These are phyloP conservation scores for Drosophila teissieri DNA, from an alignment of 1,140 invertebrate species.

Conservation along the genomic window DNA sequence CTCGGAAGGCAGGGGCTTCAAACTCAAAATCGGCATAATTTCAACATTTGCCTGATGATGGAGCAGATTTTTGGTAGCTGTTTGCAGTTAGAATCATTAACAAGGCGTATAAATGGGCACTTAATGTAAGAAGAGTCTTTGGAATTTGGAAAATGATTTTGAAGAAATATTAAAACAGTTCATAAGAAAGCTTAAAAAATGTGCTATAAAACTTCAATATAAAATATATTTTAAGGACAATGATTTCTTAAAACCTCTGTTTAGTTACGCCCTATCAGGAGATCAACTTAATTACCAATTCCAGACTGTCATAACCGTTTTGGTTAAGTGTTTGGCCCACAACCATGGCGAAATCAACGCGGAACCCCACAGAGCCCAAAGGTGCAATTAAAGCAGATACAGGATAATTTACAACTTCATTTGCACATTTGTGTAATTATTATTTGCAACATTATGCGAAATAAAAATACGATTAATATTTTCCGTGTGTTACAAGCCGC, in stretches of 20 bases:
- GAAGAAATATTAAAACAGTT: background rate
- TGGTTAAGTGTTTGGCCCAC: conserved; percentile 5
- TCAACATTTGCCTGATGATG: conserved; percentile 73
- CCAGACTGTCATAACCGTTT: conserved; percentile 21
- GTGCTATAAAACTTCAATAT: no score
- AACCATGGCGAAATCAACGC: conserved; percentile 42
- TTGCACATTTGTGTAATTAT: conserved; percentile 84
- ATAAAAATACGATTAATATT: conserved; percentile 84
- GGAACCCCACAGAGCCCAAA: conserved; percentile 37
- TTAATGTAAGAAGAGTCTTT: conserved; percentile 22
- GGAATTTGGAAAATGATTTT: background rate
- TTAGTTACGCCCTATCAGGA: conserved; percentile 2
- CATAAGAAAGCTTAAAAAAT: no score
- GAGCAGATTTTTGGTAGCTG: conserved; percentile 52
- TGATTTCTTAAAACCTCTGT: background rate
- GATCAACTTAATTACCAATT: conserved; percentile 19
- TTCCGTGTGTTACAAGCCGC: conserved; percentile 65
- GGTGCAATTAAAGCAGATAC: conserved; percentile 79
- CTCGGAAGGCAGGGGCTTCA: conserved; percentile 27
- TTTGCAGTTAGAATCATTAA: conserved; percentile 63
- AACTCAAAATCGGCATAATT: conserved; percentile 72
- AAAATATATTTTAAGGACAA: no score
- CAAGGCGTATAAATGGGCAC: conserved; percentile 51
- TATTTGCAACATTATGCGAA: conserved; percentile 82
- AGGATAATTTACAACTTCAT: conserved; percentile 84